Base-by-base conservation (phyloP, 2,113 vertebrate species). In the Corythornis cristatus region DNA sequence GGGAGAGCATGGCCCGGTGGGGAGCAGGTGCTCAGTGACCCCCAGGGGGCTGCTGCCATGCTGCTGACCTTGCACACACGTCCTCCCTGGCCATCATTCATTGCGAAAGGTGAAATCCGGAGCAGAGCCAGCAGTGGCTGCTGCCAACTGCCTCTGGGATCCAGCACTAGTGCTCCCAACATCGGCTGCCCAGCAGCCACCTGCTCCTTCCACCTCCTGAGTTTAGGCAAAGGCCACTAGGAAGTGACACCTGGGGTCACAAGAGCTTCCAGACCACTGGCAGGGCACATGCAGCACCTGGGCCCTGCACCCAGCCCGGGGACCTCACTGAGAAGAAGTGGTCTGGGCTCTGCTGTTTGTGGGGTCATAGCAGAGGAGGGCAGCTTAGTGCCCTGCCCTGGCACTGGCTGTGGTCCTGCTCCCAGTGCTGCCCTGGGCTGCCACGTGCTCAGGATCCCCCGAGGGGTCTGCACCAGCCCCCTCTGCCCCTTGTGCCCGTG, bases 401-500 rank as follows among this genome's bases (percentile, higher is more conserved):
- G 29, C 2, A 9, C 33, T 3, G 5, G 40, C n/a, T 5, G 7
- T 1, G 12, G 48, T 22, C 29, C 20, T 1, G 4, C 61, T 54
- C 60, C 29, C 23, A 22, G 15, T 0, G 9, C 42, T 26, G 20
- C 46, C 11, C 2, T 3, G 68, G 45, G 31, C 17, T 5, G 1
- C 51, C 6, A 26, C 2, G 2, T 5, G n/a, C 37, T 28, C 1
- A 8, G 45, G 15, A 10, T 5, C 12, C 12, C 70, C 12, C 2
- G 3, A 25, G 0, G 21, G 54, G 40, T 28, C 56, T 16, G 29
- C 0, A 5, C 40, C 28, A 23, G 65, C 1, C 2, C 33, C 28
- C 26, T 15, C 31, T 2, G 1, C 1, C 0, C 12, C 33, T 71
- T 42, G 15, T 3, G 3, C 19, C 40, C 20, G 2, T 7, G 10